Base-by-base conservation (phyloP, 2,797 vertebrate genomes). In the Benthosema pterotum region DNA sequence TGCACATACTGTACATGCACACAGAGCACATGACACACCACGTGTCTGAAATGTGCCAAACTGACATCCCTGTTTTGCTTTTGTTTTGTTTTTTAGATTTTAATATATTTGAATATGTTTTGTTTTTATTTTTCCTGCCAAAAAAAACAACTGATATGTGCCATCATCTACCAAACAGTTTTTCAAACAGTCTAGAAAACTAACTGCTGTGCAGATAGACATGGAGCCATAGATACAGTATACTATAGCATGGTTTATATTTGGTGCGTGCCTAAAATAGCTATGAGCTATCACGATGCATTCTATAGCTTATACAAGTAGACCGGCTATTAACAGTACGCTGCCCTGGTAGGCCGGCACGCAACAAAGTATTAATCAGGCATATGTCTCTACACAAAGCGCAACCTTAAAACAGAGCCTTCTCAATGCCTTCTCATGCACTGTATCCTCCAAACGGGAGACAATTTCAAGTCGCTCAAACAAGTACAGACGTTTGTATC, bases 131-230 rank as follows among this genome's bases (percentile, higher is more conserved):
- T 85, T 85, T 83, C 85, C 56, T 80, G 76, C 75, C 75, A 78
- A 86, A n/a, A n/a, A n/a, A 83, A 73, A 46, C 72, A 72, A 15
- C 71, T 38, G 32, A 83, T 74, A 82, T 25, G 80, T 90, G 84
- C 89, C 87, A 90, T 89, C 78, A 84, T 77, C 69, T 77, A 69
- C 75, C 77, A 83, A 85, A 87, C 85, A 77, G 83, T 89, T 87
- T 80, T 90, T 87, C 84, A 55, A 83, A 58, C 57, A 75, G 74
- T 82, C 72, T 77, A 56, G 14, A 19, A 17, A 65, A 62, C 83
- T 74, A 75, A 77, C 73, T 51, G 58, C 65, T 72, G 57, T 15
- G 61, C 82, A 82, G 83, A 82, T 85, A 57, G 82, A 88, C 80
- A 80, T 89, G 74, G 78, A 42, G 62, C 74, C 60, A 19, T 38